phyloP scores from a whole-genome alignment of 2,113 vertebrate genomes.

The Pao palembangensis region DNA sequence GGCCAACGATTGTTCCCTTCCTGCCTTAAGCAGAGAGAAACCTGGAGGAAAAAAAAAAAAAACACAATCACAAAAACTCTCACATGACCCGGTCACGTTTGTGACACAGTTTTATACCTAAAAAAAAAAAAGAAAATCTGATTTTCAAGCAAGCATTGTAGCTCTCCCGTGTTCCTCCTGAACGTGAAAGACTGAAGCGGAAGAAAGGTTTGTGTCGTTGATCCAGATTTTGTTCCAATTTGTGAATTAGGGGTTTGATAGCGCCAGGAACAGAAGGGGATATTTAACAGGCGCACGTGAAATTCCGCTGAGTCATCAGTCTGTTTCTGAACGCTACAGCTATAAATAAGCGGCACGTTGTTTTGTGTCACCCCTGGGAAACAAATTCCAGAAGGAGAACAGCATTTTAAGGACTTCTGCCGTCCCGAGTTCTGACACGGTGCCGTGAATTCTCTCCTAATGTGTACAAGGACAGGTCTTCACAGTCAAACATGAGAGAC shows the following conservation, averaged over 20 bases:
- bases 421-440: constrained; percentile 5
- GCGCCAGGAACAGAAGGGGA: constrained; percentile 9
- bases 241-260: not conserved
- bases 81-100: constrained; percentile 1
- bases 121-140: too few relatives aligned
- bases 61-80: not conserved
- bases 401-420: constrained; percentile 7
- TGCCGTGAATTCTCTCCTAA: not conserved
- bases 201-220: too few relatives aligned
- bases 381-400: constrained; percentile 10
- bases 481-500: too few relatives aligned
- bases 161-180: too few relatives aligned
- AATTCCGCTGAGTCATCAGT: constrained; percentile 42
- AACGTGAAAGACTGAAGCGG: not conserved
- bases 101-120: not conserved
- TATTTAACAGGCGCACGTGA: constrained; percentile 35
- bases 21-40: constrained; percentile 20
- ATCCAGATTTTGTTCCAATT: not conserved
- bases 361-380: constrained; percentile 23
- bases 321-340: constrained; percentile 20
- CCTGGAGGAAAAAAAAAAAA: constrained; percentile 7
- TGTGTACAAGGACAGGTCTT: not conserved
- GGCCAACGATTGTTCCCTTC: constrained; percentile 38
- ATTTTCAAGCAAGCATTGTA: too few relatives aligned
- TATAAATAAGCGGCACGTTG: constrained; percentile 28